These are phyloP conservation scores for Porites rus DNA, from an alignment of 92 coral and sea anemone species.

Conservation along the genomic window DNA sequence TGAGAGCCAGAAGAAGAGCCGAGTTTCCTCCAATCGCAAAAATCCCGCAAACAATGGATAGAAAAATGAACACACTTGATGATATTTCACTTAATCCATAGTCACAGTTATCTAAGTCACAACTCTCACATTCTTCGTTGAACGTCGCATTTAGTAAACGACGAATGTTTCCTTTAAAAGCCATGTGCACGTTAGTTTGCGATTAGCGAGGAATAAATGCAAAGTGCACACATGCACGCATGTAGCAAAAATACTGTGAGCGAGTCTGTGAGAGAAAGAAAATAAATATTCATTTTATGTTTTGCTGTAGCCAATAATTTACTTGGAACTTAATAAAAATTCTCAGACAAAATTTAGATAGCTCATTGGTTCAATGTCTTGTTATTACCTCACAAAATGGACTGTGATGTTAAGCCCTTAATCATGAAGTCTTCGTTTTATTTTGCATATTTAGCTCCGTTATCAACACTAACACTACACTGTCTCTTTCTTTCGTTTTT, in stretches of 20 bases:
- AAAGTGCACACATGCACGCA: background rate
- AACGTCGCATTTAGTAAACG: background rate
- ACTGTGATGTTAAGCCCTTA: background rate
- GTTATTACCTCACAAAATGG: background rate
- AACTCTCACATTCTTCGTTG: background rate
- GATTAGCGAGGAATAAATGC: background rate
- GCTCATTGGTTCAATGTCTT: background rate
- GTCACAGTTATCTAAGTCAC: background rate
- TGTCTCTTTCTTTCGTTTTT: too few species aligned
- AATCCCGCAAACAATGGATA: conserved; percentile 25
- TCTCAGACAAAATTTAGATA: background rate
- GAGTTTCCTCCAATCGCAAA: conserved; percentile 62
- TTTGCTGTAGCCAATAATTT: background rate
- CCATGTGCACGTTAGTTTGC: background rate
- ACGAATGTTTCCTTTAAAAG: background rate
- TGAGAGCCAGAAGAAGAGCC: conserved; percentile 46
- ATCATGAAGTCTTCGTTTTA: background rate
- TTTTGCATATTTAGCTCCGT: too few species aligned
- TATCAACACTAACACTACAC: too few species aligned
- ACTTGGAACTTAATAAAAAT: background rate
- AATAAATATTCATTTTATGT: background rate
- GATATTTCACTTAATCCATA: background rate
- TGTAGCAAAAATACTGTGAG: background rate
- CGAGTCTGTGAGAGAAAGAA: background rate
- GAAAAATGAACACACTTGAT: background rate